phyloP scores from a whole-genome alignment of 1,140 invertebrate genomes.

The Augochlora pura region DNA sequence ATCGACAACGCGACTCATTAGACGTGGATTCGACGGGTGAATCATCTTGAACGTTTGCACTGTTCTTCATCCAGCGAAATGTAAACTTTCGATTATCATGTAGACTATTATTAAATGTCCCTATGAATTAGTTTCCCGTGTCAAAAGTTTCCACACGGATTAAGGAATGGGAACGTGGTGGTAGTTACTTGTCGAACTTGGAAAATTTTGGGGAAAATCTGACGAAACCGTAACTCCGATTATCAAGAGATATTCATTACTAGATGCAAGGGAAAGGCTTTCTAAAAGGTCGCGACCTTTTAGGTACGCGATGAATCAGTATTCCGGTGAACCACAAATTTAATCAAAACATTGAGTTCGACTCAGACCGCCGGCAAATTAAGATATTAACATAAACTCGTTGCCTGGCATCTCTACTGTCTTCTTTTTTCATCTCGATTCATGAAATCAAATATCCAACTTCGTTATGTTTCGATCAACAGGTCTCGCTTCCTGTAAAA shows the following conservation, averaged over 20 bases:
- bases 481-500: no score
- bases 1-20: slow-evolving; percentile 67
- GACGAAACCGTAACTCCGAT: no score
- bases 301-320: neutral
- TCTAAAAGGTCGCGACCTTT: no score
- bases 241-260: neutral
- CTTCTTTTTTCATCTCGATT: slow-evolving; percentile 8
- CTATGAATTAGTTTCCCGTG: no score
- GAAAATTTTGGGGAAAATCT: no score
- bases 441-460: neutral
- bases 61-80: no score
- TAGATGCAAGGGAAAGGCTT: neutral
- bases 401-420: slow-evolving; percentile 28
- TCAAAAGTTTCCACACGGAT: no score
- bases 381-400: neutral
- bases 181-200: neutral
- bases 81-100: no score
- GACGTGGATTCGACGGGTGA: slow-evolving; percentile 61
- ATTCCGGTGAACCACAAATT: slow-evolving; percentile 31
- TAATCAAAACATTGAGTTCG: slow-evolving; percentile 26
- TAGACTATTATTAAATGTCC: no score
- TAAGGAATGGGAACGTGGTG: no score
- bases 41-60: slow-evolving; percentile 56
- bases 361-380: slow-evolving; percentile 2
- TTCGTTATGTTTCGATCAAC: neutral